Evolutionary conservation across 2,797 vertebrate genomes (phyloP).

Genomic region (Aulostomus chinensis): DNA sequence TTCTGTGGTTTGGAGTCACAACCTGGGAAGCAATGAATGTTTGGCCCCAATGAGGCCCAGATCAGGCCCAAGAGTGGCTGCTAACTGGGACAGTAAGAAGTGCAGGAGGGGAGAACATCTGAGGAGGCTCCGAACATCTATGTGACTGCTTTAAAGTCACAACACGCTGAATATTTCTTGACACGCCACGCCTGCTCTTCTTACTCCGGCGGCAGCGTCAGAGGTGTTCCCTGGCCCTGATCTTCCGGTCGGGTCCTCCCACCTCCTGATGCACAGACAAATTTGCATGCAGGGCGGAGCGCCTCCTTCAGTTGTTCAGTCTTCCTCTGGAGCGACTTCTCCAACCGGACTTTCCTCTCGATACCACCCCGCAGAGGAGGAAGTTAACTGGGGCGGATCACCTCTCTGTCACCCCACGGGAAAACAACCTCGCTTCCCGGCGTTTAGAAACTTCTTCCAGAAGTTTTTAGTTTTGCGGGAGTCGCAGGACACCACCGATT

Average conservation of each 20-base stretch:
- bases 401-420: neutral
- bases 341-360: conserved; percentile 41
- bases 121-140: too few relatives aligned
- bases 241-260: conserved; percentile 17
- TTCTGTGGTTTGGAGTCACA: too few relatives aligned
- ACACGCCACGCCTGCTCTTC: neutral
- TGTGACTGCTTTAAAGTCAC: too few relatives aligned
- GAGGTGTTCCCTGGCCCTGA: neutral
- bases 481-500: too few relatives aligned
- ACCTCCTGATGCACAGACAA: neutral
- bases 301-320: conserved; percentile 19
- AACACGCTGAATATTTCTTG: too few relatives aligned
- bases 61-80: too few relatives aligned
- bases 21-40: too few relatives aligned
- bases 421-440: neutral
- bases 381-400: conserved; percentile 2
- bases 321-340: neutral
- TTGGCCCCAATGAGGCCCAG: too few relatives aligned
- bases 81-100: too few relatives aligned
- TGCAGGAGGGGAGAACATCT: too few relatives aligned
- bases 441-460: neutral
- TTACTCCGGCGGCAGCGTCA: too few relatives aligned
- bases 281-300: conserved; percentile 32
- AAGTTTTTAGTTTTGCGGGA: neutral
- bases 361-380: conserved; percentile 15